Percentiles rank a stretch among this genome's conserved stretches.
phyloP scores from a whole-genome alignment of 2,888 invertebrate species.

The Alloscopus bannaensis region DNA sequence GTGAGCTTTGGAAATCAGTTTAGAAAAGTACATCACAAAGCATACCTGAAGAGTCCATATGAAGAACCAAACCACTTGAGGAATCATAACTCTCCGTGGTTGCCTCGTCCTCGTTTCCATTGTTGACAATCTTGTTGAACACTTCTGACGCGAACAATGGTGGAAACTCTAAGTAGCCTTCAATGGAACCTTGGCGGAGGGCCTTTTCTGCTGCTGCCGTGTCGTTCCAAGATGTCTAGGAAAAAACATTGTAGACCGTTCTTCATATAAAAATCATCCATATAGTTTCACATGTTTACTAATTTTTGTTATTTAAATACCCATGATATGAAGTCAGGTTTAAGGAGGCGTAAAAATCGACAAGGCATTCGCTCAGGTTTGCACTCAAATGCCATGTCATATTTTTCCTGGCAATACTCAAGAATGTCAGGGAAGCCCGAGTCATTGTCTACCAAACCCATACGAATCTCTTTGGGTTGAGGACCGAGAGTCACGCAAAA shows the following conservation, averaged over 20 bases:
- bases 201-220: conserved; percentile 41
- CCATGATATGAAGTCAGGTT: conserved; percentile 35
- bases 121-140: conserved; percentile 52
- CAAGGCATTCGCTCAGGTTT: conserved; percentile 53
- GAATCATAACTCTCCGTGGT: conserved; percentile 21
- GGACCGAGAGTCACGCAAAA: conserved; percentile 55
- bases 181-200: conserved; percentile 17
- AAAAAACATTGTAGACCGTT: neutral
- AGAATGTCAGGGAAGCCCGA: conserved; percentile 24
- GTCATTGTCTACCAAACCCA: conserved; percentile 57
- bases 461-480: conserved; percentile 26
- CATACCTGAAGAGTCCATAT: conserved; percentile 56
- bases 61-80: conserved; percentile 43
- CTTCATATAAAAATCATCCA: neutral
- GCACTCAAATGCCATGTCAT: conserved; percentile 54
- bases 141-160: conserved; percentile 48
- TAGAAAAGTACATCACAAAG: no score
- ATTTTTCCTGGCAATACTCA: conserved; percentile 38
- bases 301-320: no score
- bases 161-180: conserved; percentile 49
- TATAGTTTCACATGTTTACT: neutral
- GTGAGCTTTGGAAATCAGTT: no score
- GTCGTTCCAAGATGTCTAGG: conserved; percentile 31
- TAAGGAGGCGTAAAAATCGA: conserved; percentile 48
- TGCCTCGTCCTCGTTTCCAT: conserved; percentile 21